Evolutionary conservation across 2,113 vertebrate genomes (phyloP).

Genomic region (Bothrops jararaca): DNA sequence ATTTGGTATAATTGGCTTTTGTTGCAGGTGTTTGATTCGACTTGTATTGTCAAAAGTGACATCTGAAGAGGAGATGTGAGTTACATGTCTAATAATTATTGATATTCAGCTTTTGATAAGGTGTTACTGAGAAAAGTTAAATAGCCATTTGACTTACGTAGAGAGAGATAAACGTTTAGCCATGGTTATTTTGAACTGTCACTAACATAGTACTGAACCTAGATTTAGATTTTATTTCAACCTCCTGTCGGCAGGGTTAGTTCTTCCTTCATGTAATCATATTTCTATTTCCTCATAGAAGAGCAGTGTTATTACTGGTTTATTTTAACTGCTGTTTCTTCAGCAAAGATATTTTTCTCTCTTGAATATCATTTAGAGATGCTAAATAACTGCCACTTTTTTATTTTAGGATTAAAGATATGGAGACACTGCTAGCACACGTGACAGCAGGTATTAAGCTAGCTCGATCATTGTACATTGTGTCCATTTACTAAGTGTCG

Average conservation of each 20-base stretch:
- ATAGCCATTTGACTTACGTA: neutral
- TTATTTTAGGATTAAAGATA: constrained; percentile 66
- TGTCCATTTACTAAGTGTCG: neutral
- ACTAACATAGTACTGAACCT: neutral
- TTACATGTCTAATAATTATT: neutral
- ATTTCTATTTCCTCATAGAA: neutral
- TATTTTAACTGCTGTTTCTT: neutral
- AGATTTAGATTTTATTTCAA: neutral
- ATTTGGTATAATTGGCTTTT: constrained; percentile 44
- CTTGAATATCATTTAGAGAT: neutral
- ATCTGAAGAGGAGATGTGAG: constrained; percentile 71
- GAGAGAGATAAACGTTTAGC: neutral
- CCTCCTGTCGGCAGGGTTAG: neutral
- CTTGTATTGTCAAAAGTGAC: constrained; percentile 71
- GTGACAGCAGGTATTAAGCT: constrained; percentile 78
- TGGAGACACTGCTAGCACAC: constrained; percentile 72
- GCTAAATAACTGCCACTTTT: neutral
- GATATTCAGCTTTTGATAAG: neutral
- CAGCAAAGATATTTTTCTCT: neutral
- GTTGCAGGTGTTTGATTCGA: constrained; percentile 81
- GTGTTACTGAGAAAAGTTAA: neutral
- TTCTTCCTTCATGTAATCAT: neutral
- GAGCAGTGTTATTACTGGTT: neutral
- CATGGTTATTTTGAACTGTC: neutral
- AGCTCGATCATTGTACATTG: neutral